Evolutionary conservation across 1,140 invertebrate genomes (phyloP), one percentile per base, ranked within the genome.

Genomic region (Sycophaga agraensis): DNA sequence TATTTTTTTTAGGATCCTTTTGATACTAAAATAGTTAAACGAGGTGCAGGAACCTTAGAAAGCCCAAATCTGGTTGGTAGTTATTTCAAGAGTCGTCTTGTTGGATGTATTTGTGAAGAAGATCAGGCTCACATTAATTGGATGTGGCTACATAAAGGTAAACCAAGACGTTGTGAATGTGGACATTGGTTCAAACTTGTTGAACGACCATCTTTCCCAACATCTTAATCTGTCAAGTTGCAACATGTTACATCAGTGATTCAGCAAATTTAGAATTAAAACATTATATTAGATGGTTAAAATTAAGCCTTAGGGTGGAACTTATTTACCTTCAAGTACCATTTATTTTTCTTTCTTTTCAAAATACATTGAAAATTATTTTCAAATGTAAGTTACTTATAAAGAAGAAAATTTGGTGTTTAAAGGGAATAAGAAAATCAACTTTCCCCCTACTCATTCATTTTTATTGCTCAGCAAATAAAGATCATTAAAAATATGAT

Each of bases 91-190:
- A 89, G 90, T 64, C 87, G 96, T 70, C 85, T 98, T 66, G 87
- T 99, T 71, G 97, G 96, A 54, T 99, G 97, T 81, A 86, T 98
- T 75, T 99, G 97, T 81, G 93, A 98, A 80, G 93, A 96, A 79
- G 96, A 98, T 74, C 85, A 92, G 17, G 88, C 89, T 57, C 82
- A 85, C 63, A 86, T 98, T 65, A 91, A 89, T 72, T 99, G 93
- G 91, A 96, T 98, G 89, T 95, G 93, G 90, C 77, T 99, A 66
- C 88, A 97, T 76, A 85, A 90, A 76, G 95, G 92, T 16, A 85
- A 89, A 66, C 88, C 93, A 35, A 91, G 92, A 70, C 88, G 97
- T 64, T 99, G 97, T 73, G 90, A 91, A 73, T 98, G 96, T 80
- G 96, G 96, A 37, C 86, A 96, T 77, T 99, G 94, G 94, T 99